These are phyloP conservation scores for Choristoneura rosaceana DNA, from an alignment of 2,888 invertebrate species.

Conservation along the genomic window DNA sequence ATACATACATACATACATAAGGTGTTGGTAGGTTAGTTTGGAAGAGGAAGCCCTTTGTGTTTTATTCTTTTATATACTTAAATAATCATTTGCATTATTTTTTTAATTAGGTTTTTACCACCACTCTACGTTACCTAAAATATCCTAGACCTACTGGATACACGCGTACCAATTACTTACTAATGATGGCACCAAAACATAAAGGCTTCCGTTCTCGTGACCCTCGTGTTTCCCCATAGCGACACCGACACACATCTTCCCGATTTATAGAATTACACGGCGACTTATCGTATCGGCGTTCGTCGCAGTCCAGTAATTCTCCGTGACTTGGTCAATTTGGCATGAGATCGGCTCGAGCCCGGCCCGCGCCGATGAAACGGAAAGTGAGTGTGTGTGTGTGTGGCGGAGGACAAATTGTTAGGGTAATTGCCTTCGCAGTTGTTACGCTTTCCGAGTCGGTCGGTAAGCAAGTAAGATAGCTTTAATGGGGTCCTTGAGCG, in stretches of 20 bases:
- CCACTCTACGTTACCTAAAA: no score
- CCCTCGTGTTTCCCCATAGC: constrained; percentile 39
- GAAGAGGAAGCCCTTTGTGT: no score
- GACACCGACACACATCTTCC: constrained; percentile 71
- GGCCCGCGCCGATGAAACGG: constrained; percentile 49
- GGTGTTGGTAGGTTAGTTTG: no score
- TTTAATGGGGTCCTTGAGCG: background rate
- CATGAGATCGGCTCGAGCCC: constrained; percentile 46
- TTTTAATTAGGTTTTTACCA: no score
- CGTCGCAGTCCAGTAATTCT: constrained; percentile 60
- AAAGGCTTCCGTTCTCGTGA: background rate
- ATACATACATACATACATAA: no score
- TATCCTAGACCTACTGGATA: no score
- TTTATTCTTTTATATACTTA: no score
- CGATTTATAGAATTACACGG: constrained; percentile 70
- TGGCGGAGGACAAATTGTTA: constrained; percentile 47
- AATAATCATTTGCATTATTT: no score
- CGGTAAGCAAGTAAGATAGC: constrained; percentile 20
- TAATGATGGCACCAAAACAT: no score
- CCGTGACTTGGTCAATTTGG: constrained; percentile 62
- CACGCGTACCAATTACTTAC: no score
- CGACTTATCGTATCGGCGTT: constrained; percentile 64
- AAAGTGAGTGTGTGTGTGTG: constrained; percentile 45
- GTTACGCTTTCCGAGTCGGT: constrained; percentile 53
- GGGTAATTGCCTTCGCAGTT: constrained; percentile 52